Evolutionary conservation across 2,113 vertebrate genomes (phyloP).

Genomic region (Onychostruthus taczanowskii): DNA sequence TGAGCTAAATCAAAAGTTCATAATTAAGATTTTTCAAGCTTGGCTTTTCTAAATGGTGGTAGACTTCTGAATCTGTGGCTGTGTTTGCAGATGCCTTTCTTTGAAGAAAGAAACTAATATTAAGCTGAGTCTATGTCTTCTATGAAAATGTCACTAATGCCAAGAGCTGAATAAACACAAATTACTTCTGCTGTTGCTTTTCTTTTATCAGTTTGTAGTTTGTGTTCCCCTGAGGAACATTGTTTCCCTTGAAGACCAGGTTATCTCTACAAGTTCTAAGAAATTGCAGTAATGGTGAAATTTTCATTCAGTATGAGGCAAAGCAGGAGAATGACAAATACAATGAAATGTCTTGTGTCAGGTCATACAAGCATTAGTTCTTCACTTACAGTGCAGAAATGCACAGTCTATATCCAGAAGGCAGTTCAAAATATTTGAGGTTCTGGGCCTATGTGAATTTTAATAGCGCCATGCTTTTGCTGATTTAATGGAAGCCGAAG

Average conservation of each 20-base stretch:
- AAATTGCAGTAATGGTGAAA: background rate
- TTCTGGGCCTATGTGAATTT: background rate
- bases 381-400: background rate
- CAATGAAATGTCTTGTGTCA: background rate
- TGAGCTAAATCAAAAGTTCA: background rate
- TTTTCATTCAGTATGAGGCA: background rate
- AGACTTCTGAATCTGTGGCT: background rate
- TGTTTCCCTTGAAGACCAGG: background rate
- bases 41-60: background rate
- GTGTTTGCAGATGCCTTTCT: background rate
- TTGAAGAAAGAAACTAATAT: background rate
- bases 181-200: conserved; percentile 6
- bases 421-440: background rate
- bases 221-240: background rate
- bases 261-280: background rate
- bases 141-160: background rate
- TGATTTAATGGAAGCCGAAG: background rate
- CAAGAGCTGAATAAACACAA: conserved; percentile 9
- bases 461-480: background rate
- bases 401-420: background rate
- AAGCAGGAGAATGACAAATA: background rate
- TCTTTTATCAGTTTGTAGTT: background rate
- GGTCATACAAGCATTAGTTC: background rate
- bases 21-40: background rate
- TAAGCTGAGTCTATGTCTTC: background rate